phyloP scores from a whole-genome alignment of 2,797 vertebrate genomes.

The Hypotaenidia okinawae region DNA sequence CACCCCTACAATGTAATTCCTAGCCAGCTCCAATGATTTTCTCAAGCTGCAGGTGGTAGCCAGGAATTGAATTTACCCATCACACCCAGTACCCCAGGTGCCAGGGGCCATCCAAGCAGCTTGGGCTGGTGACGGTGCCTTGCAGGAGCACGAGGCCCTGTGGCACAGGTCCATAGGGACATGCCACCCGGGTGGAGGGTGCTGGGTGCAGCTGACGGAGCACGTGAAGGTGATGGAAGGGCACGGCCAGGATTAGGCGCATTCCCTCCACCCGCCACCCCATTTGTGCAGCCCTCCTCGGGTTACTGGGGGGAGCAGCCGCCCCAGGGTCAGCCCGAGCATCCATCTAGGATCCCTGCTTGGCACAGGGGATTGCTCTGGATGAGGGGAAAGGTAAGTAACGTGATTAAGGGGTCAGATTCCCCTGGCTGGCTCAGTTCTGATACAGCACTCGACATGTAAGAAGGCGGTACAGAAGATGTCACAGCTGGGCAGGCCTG shows the following conservation, averaged over 20 bases:
- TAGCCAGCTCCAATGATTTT: not conserved
- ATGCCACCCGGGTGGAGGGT: not conserved
- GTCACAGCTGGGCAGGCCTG: not conserved
- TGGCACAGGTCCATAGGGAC: not conserved
- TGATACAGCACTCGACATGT: fast-evolving
- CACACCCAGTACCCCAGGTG: not conserved
- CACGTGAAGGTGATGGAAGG: slow-evolving; percentile 50
- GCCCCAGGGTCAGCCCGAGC: not conserved
- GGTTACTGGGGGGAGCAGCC: not conserved
- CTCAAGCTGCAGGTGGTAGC: not conserved
- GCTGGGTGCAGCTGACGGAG: not conserved
- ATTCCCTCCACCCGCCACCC: not conserved
- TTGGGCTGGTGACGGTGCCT: not conserved
- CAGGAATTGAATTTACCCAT: not conserved
- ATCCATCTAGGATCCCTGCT: not conserved
- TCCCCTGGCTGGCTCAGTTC: not conserved
- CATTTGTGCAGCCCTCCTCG: not conserved
- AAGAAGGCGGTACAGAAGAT: not conserved
- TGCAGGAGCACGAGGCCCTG: not conserved
- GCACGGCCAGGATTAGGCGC: slow-evolving; percentile 28
- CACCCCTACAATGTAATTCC: not conserved
- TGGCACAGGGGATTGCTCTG: not conserved
- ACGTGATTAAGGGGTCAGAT: fast-evolving
- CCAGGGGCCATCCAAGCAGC: not conserved
- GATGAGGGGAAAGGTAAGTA: not conserved